Evolutionary conservation across 2,888 invertebrate genomes (phyloP).

Genomic region (Perizoma flavofasciatum): DNA sequence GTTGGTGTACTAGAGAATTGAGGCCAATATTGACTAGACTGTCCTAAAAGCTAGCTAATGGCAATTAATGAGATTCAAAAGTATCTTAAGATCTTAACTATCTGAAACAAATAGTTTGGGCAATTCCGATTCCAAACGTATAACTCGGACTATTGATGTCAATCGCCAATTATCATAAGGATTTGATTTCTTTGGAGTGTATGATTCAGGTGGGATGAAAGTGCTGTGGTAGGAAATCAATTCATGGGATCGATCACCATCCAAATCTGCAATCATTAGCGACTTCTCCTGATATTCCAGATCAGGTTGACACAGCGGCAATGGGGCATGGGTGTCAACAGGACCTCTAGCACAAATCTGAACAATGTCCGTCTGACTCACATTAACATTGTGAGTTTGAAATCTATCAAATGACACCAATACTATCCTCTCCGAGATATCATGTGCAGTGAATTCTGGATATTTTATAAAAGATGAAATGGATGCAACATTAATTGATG

Average conservation of each 20-base stretch:
- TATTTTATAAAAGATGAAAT: constrained; percentile 75
- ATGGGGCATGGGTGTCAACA: constrained; percentile 56
- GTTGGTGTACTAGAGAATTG: too few species aligned
- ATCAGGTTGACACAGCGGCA: constrained; percentile 88
- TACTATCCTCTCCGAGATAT: constrained; percentile 89
- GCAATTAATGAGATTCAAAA: constrained; percentile 43
- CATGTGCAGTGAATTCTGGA: constrained; percentile 78
- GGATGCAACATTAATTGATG: constrained; percentile 46
- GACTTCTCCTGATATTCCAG: constrained; percentile 89
- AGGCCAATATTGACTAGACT: constrained; percentile 54
- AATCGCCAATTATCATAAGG: constrained; percentile 84
- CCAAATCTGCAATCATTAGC: constrained; percentile 89
- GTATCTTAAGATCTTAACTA: constrained; percentile 46
- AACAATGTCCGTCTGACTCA: constrained; percentile 90
- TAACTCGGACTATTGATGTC: constrained; percentile 87
- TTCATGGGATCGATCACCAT: constrained; percentile 90
- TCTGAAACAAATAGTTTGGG: constrained; percentile 86
- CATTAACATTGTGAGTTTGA: constrained; percentile 89
- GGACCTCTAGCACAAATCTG: constrained; percentile 86
- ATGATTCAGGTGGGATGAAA: constrained; percentile 77
- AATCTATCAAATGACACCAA: constrained; percentile 90
- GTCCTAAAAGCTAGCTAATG: constrained; percentile 48
- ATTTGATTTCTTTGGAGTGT: constrained; percentile 63
- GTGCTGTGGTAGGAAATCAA: constrained; percentile 90
- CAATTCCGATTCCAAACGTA: constrained; percentile 88